Evolutionary conservation across 2,797 vertebrate species (phyloP).

Genomic region (Dromococcyx pavoninus): DNA sequence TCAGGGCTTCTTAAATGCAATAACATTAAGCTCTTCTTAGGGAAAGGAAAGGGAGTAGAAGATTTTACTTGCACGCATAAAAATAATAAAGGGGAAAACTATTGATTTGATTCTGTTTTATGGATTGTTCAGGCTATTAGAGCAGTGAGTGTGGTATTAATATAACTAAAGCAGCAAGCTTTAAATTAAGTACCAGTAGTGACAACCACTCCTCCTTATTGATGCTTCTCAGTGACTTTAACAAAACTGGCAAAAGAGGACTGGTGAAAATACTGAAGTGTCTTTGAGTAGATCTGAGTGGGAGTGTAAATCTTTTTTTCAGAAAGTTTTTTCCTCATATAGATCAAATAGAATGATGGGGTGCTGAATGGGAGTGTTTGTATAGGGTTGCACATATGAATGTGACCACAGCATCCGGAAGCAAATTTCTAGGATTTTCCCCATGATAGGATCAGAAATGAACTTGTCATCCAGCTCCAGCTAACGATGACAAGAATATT

Average conservation of each 20-base stretch:
- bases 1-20: background rate
- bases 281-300: background rate
- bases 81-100: background rate
- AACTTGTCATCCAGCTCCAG: background rate
- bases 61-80: background rate
- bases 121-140: background rate
- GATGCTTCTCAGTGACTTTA: background rate
- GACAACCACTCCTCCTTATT: background rate
- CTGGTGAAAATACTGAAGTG: background rate
- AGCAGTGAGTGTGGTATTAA: background rate
- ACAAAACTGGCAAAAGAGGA: background rate
- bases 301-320: background rate
- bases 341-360: background rate
- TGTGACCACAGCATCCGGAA: background rate
- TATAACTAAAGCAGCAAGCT: background rate
- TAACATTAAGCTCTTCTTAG: background rate
- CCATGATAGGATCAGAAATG: background rate
- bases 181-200: background rate
- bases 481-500: background rate
- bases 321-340: background rate
- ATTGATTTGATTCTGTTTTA: background rate
- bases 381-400: accelerated
- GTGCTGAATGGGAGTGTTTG: background rate
- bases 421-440: background rate
- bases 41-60: background rate